Percentiles rank a stretch among this genome's conserved stretches.
These are phyloP conservation scores for Periparus ater DNA, from an alignment of 2,797 vertebrate genomes.

Conservation along the genomic window DNA sequence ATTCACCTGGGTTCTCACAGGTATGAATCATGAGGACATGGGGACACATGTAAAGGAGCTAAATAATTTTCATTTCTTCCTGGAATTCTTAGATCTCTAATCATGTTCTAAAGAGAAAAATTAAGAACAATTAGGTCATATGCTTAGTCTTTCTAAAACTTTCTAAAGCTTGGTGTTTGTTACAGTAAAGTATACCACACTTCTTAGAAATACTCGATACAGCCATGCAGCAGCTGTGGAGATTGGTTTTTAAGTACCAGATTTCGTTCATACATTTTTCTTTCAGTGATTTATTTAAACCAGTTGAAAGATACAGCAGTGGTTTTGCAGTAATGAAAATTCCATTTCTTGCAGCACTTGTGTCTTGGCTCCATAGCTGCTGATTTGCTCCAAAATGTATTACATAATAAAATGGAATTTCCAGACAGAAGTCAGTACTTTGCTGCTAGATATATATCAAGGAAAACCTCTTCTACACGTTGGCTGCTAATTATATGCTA, in stretches of 20 bases:
- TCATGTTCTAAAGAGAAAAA: not conserved
- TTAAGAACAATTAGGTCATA: not conserved
- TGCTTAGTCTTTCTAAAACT: not conserved
- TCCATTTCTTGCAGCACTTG: slow-evolving; percentile 62
- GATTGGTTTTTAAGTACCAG: slow-evolving; percentile 8
- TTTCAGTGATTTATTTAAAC: slow-evolving; percentile 52
- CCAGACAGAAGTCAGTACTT: slow-evolving; percentile 66
- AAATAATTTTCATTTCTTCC: not conserved
- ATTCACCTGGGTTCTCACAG: not conserved
- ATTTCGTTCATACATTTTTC: slow-evolving; percentile 20
- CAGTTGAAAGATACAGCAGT: slow-evolving; percentile 42
- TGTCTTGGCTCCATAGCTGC: slow-evolving; percentile 47
- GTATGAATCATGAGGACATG: not conserved
- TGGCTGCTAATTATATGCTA: slow-evolving; percentile 46
- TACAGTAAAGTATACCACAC: not conserved
- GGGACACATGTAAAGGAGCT: not conserved
- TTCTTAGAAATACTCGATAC: not conserved
- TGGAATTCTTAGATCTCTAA: not conserved
- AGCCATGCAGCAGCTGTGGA: not conserved
- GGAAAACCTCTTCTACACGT: slow-evolving; percentile 31
- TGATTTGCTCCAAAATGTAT: slow-evolving; percentile 59
- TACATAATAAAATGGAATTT: slow-evolving; percentile 71
- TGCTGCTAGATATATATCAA: slow-evolving; percentile 37
- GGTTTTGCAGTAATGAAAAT: slow-evolving; percentile 70
- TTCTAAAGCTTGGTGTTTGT: not conserved